phyloP scores from a whole-genome alignment of 2,888 invertebrate genomes.

The Colletes collaris region DNA sequence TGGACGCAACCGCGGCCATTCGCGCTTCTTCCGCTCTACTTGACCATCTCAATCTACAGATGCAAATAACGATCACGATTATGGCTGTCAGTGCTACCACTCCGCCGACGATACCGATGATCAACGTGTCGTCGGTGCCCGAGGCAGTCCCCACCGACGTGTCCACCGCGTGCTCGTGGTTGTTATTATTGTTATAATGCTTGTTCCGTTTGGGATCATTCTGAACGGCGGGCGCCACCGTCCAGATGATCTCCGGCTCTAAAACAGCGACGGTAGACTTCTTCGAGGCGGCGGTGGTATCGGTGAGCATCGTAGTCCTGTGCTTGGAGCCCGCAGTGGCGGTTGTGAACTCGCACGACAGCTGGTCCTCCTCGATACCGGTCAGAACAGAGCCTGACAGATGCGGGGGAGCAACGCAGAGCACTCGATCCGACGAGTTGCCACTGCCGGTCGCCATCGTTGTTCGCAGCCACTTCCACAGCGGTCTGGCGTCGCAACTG shows the following conservation, averaged over 20 bases:
- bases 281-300: conserved; percentile 78
- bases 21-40: conserved; percentile 79
- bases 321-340: background rate
- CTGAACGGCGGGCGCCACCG: conserved; percentile 89
- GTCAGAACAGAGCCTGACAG: conserved; percentile 88
- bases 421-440: conserved; percentile 80
- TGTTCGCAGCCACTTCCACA: conserved; percentile 91
- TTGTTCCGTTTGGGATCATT: conserved; percentile 84
- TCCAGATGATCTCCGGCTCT: conserved; percentile 96
- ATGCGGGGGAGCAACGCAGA: conserved; percentile 89
- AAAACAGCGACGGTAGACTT: conserved; percentile 84
- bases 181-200: conserved; percentile 79
- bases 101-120: conserved; percentile 97
- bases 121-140: conserved; percentile 95
- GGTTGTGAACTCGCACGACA: conserved; percentile 90
- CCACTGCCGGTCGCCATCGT: background rate
- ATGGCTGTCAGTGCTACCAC: conserved; percentile 96
- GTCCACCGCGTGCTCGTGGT: conserved; percentile 86
- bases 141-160: conserved; percentile 85
- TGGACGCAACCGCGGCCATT: conserved; percentile 77
- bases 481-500: conserved; percentile 92
- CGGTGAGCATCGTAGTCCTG: background rate
- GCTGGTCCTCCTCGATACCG: conserved; percentile 91
- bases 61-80: conserved; percentile 94
- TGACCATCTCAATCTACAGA: conserved; percentile 90